phyloP scores from a whole-genome alignment of 2,888 invertebrate species.

The Melitaea athalia region DNA sequence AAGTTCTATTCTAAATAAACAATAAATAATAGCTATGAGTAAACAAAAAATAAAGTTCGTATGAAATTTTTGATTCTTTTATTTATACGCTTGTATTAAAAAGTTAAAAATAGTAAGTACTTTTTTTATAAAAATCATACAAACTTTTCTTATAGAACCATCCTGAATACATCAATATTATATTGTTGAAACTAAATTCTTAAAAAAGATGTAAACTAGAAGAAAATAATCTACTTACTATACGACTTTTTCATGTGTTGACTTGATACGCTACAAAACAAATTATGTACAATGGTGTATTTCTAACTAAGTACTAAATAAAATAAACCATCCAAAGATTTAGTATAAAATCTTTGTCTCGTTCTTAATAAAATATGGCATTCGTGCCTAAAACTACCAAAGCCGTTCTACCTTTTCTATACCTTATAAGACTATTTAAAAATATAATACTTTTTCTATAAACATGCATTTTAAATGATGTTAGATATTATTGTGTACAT shows the following conservation, averaged over 20 bases:
- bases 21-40: slow-evolving; percentile 34
- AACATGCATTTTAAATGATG: slow-evolving; percentile 1
- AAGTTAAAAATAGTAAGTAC: not conserved
- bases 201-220: not conserved
- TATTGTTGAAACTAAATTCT: not conserved
- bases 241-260: slow-evolving; percentile 11
- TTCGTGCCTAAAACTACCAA: slow-evolving; percentile 53
- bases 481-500: not conserved
- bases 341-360: slow-evolving; percentile 29
- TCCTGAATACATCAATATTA: not conserved
- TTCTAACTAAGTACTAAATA: slow-evolving; percentile 18
- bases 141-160: slow-evolving; percentile 7
- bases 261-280: slow-evolving; percentile 7
- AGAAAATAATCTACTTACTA: slow-evolving; percentile 1
- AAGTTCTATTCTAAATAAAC: slow-evolving; percentile 27
- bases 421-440: slow-evolving; percentile 18
- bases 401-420: slow-evolving; percentile 48
- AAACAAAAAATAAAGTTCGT: slow-evolving; percentile 29
- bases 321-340: slow-evolving; percentile 1
- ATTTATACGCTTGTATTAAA: not conserved
- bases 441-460: slow-evolving; percentile 21
- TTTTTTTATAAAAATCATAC: not conserved
- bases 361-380: slow-evolving; percentile 62
- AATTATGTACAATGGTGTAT: slow-evolving; percentile 16
- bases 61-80: slow-evolving; percentile 5